phyloP scores from a whole-genome alignment of 2,797 vertebrate species.

The Poeciliopsis turneri region DNA sequence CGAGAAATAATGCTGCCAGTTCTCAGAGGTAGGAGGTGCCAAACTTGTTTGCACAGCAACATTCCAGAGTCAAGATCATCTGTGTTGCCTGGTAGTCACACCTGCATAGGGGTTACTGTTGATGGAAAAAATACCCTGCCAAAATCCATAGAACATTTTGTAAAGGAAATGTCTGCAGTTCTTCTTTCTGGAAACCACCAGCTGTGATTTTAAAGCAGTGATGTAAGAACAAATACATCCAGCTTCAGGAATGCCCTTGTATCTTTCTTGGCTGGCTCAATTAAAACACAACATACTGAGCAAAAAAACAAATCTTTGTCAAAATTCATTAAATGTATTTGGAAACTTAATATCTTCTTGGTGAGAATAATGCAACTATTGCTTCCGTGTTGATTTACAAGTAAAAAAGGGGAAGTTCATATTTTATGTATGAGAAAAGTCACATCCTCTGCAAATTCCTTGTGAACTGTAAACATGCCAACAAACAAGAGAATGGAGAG shows the following conservation, averaged over 20 bases:
- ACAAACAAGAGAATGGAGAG: neutral
- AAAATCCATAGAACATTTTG: neutral
- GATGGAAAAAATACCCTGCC: neutral
- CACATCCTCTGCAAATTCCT: neutral
- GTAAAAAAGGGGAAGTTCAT: conserved; percentile 25
- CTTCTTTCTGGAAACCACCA: neutral
- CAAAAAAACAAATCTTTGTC: neutral
- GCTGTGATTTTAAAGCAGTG: neutral
- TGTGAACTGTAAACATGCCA: conserved; percentile 33
- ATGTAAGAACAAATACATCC: neutral
- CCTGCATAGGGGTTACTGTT: conserved; percentile 37
- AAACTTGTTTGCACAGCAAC: conserved; percentile 41
- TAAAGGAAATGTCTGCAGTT: neutral
- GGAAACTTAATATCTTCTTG: neutral
- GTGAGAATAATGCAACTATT: neutral
- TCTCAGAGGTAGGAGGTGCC: conserved; percentile 24
- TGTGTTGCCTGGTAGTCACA: conserved; percentile 18
- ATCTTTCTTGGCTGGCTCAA: neutral
- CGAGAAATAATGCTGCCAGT: conserved; percentile 14
- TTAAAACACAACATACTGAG: neutral
- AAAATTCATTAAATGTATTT: neutral
- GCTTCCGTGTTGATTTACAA: neutral
- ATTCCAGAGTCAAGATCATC: conserved; percentile 44
- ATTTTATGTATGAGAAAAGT: conserved; percentile 7
- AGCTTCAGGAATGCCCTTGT: neutral